Evolutionary conservation across 1,140 invertebrate genomes (phyloP).

Genomic region (Pseudomyrmex sp.): DNA sequence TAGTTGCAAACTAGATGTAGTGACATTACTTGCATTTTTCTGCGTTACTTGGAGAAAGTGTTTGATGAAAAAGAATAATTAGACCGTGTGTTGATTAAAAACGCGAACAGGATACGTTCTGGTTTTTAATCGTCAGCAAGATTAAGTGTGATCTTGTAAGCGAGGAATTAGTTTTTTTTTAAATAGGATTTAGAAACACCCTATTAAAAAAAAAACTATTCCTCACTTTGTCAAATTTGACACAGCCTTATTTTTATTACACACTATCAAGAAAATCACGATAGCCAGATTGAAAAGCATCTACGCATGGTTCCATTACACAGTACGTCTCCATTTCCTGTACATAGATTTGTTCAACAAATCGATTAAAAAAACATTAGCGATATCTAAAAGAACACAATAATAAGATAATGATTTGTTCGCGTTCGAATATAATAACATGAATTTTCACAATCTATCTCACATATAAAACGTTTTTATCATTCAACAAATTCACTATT

Average conservation of each 20-base stretch:
- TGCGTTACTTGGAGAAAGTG: conserved; percentile 1
- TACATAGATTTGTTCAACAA: conserved; percentile 35
- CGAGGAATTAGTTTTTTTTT: not conserved
- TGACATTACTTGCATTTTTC: conserved; percentile 33
- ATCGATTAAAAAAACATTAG: conserved; percentile 30
- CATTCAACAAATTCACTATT: not conserved
- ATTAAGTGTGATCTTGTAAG: conserved; percentile 26
- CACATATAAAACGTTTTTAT: conserved; percentile 1
- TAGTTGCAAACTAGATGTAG: conserved; percentile 17
- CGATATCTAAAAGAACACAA: conserved; percentile 38
- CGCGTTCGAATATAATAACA: conserved; percentile 28
- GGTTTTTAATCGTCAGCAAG: not conserved
- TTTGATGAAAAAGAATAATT: conserved; percentile 24
- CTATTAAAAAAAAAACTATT: not conserved
- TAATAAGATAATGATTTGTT: conserved; percentile 16
- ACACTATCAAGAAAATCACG: conserved; percentile 44
- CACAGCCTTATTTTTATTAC: conserved; percentile 64
- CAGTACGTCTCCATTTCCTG: conserved; percentile 56
- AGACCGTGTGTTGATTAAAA: conserved; percentile 38
- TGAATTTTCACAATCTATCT: conserved; percentile 26
- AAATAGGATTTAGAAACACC: conserved; percentile 47
- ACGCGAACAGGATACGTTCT: conserved; percentile 10
- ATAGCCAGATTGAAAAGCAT: conserved; percentile 44
- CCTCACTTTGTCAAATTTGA: conserved; percentile 55
- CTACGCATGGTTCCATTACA: conserved; percentile 57